Percentiles rank a stretch among this genome's conserved stretches.
These are phyloP conservation scores for Dreissena rostriformis DNA, from an alignment of 1,140 invertebrate species.

Conservation along the genomic window DNA sequence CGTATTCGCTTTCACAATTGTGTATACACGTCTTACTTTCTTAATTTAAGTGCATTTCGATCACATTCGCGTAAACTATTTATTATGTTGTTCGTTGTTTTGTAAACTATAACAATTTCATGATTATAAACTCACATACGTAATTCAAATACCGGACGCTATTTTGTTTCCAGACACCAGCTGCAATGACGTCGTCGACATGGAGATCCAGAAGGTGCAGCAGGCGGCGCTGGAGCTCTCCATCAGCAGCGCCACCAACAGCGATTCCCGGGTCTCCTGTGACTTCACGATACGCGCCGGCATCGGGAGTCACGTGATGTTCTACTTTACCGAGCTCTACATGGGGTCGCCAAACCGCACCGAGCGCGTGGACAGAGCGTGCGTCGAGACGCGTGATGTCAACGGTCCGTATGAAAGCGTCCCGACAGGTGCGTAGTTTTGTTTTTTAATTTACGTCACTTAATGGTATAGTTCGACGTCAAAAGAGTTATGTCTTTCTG, in stretches of 20 bases:
- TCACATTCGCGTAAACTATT: too few relatives aligned
- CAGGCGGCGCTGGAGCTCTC: constrained; percentile 19
- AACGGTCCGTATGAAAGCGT: constrained; percentile 35
- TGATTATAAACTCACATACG: too few relatives aligned
- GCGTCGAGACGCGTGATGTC: constrained; percentile 29
- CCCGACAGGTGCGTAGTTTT: constrained; percentile 6
- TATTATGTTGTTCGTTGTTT: too few relatives aligned
- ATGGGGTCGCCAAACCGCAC: constrained; percentile 34
- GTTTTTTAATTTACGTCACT: too few relatives aligned
- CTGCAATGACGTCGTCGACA: constrained; percentile 30
- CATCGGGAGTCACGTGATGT: constrained; percentile 36
- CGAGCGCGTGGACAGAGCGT: constrained; percentile 23
- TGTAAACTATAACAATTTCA: too few relatives aligned
- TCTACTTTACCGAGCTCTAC: constrained; percentile 40
- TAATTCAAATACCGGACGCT: too few relatives aligned
- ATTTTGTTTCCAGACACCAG: constrained; percentile 20
- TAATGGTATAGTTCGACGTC: too few relatives aligned
- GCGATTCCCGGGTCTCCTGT: constrained; percentile 38
- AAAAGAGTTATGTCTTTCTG: too few relatives aligned
- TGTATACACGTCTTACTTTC: too few relatives aligned
- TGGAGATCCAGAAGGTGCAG: constrained; percentile 21
- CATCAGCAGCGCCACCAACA: constrained; percentile 14
- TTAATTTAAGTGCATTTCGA: too few relatives aligned
- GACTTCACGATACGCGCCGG: constrained; percentile 38
- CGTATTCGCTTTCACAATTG: too few relatives aligned